phyloP scores from a whole-genome alignment of 2,113 vertebrate genomes.

The Chaetura pelagica region DNA sequence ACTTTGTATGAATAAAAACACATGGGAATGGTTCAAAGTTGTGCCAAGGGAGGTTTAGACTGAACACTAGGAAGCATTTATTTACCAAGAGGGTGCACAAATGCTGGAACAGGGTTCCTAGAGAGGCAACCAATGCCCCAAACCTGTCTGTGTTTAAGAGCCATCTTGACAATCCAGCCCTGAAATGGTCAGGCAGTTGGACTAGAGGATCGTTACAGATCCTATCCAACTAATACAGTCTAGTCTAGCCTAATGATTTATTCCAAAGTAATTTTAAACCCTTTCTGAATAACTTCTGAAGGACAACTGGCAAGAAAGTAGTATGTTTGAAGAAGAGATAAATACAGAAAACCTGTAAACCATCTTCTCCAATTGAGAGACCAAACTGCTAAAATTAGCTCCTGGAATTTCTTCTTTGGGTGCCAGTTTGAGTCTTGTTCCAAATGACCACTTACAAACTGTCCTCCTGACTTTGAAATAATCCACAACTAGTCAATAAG shows the following conservation, averaged over 20 bases:
- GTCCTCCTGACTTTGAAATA: constrained; percentile 8
- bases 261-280: neutral
- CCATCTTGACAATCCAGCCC: neutral
- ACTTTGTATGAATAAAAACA: neutral
- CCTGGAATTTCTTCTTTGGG: constrained; percentile 57
- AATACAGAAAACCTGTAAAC: constrained; percentile 68
- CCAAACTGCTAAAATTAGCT: constrained; percentile 64
- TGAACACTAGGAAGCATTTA: neutral
- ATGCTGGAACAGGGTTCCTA: neutral
- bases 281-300: neutral
- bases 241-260: neutral
- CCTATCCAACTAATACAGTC: neutral
- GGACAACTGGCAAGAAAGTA: neutral
- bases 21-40: neutral
- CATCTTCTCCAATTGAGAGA: constrained; percentile 50
- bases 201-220: neutral
- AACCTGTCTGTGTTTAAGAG: neutral
- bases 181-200: neutral
- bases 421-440: constrained; percentile 55
- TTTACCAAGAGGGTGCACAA: neutral
- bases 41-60: too few relatives aligned
- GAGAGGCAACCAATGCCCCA: neutral
- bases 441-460: constrained; percentile 49
- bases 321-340: constrained; percentile 42
- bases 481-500: neutral